Conservation (phyloP, 2,113 vertebrate genomes). For the Etheostoma spectabile region DNA sequence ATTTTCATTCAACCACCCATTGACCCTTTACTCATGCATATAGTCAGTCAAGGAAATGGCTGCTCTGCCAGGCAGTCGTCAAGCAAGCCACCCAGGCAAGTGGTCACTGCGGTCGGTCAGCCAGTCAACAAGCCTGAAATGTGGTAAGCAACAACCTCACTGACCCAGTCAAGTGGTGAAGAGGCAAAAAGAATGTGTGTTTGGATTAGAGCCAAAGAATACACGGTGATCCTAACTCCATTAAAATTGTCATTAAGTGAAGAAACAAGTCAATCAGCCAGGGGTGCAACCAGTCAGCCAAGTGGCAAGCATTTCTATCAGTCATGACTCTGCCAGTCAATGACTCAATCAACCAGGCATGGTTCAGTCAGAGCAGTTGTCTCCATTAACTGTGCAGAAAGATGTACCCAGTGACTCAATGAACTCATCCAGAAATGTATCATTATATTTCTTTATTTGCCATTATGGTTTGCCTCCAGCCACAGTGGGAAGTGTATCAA, state of each 20-base stretch:
- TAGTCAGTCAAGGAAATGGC: constrained; percentile 40
- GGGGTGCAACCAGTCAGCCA: background rate
- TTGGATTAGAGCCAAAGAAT: background rate
- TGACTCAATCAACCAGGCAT: constrained; percentile 33
- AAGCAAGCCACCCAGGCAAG: constrained; percentile 45
- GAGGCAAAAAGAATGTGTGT: background rate
- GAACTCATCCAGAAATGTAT: constrained; percentile 46
- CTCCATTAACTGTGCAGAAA: constrained; percentile 42
- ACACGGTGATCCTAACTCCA: background rate
- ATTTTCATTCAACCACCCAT: constrained; percentile 51
- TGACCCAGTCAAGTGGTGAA: constrained; percentile 36
- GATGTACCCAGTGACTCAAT: constrained; percentile 50
- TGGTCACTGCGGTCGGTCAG: constrained; percentile 18
- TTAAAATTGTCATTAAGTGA: background rate
- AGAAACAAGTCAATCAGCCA: background rate
- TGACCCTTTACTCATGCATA: constrained; percentile 49
- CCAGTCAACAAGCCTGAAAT: constrained; percentile 33
- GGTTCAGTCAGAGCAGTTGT: constrained; percentile 11
- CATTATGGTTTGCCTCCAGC: constrained; percentile 33
- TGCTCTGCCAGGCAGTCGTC: constrained; percentile 38
- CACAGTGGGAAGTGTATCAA: constrained; percentile 51
- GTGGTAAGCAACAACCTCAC: constrained; percentile 27
- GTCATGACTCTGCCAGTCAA: constrained; percentile 7
- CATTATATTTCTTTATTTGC: constrained; percentile 52
- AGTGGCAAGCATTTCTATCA: constrained; percentile 11